A percentile compares a stretch with the other conserved stretches of the same genome.
These are phyloP conservation scores for Chondrilla cf. caribensis DNA, from an alignment of 37 sponge, comb jelly and placozoan genomes.

Conservation along the genomic window DNA sequence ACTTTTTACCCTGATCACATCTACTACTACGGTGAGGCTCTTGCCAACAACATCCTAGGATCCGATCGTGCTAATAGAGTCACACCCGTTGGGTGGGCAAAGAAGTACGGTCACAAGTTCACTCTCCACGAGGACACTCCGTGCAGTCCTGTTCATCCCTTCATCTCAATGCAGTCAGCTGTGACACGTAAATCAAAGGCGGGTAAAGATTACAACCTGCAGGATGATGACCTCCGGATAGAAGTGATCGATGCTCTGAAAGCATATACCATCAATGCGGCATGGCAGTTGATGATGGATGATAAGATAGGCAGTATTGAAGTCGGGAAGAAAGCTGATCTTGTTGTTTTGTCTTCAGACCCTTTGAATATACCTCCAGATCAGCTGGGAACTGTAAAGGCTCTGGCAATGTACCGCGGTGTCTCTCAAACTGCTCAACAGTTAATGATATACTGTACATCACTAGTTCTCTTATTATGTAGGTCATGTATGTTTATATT, in stretches of 20 bases:
- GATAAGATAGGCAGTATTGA: conserved; percentile 55
- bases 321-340: conserved; percentile 74
- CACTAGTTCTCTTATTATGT: too few species aligned
- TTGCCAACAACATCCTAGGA: conserved; percentile 46
- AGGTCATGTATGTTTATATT: too few species aligned
- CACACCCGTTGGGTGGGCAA: conserved; percentile 29
- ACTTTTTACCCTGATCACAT: conserved; percentile 47
- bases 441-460: too few species aligned
- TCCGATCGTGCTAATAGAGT: conserved; percentile 29
- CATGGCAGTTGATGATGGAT: conserved; percentile 59
- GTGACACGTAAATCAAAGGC: conserved; percentile 30
- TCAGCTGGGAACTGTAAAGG: conserved; percentile 26
- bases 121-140: conserved; percentile 60
- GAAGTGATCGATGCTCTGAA: conserved; percentile 50
- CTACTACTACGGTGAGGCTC: conserved; percentile 39
- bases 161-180: conserved; percentile 36
- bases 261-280: conserved; percentile 59
- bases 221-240: conserved; percentile 25
- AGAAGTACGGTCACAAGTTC: conserved; percentile 5
- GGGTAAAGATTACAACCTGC: not conserved
- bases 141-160: conserved; percentile 22
- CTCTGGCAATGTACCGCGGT: conserved; percentile 30
- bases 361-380: conserved; percentile 44
- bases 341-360: conserved; percentile 49
- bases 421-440: conserved; percentile 10